Evolutionary conservation across 2,113 vertebrate genomes (phyloP), one percentile per base, ranked within the genome.

Genomic region (Poeciliopsis prolifica): DNA sequence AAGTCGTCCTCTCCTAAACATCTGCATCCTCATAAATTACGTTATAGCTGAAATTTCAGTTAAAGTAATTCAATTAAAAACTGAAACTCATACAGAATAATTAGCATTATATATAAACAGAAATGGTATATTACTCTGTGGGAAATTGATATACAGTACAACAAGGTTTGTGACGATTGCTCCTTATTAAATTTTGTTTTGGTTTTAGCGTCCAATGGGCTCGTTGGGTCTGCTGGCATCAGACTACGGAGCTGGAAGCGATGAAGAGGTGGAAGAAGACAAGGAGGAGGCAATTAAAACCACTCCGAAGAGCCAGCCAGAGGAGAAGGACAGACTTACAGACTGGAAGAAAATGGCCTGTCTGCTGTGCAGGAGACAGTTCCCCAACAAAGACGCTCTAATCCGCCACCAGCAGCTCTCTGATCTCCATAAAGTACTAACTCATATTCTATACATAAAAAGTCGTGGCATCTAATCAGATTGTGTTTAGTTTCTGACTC

Each of bases 311-410:
- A 91, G 91, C 48, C 95, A 93, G 74, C 83, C 94, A 24, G 93
- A 96, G 44, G 94, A 90, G 26, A 94, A 91, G 0, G 96, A 96
- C 86, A 96, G 95, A 87, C 93, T 99, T 88, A 99, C 97, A 0
- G 97, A 99, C 94, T 99, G 97, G 97, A 98, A 96, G 88, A 99
- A 99, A 89, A 95, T 99, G 94, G 97, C 97, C 70, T 99, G 97
- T 74, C 93, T 99, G 84, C 94, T 99, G 6, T 99, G 97, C 91
- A 94, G 97, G 91, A 96, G 97, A 72, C 97, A 99, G 87, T 99
- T 99, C 74, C 96, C 97, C 85, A 99, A 96, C 90, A 98, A 97
- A 89, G 97, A 99, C 58, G 96, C 96, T 69, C 92, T 98, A 61
- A 90, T 97, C 80, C 97, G 98, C 86, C 97, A 99, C 89, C 97